Evolutionary conservation across 37 sponge, comb jelly and placozoan genomes (phyloP).

Genomic region (Halichondria panicea): DNA sequence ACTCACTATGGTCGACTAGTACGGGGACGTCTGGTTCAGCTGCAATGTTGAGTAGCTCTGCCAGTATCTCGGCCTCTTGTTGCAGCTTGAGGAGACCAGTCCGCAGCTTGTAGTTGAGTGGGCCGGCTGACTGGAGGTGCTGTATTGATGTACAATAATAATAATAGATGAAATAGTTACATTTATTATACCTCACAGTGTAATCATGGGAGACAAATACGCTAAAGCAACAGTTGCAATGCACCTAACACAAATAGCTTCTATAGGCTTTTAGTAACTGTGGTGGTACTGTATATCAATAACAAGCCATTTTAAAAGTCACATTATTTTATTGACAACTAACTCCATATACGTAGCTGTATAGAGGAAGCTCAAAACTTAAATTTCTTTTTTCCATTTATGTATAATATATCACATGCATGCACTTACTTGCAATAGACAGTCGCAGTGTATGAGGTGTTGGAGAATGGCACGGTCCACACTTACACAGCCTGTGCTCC

Average conservation of each 20-base stretch:
- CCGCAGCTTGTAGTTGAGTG: conserved; percentile 45
- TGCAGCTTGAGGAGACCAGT: conserved; percentile 30
- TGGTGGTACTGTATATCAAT: too few species aligned
- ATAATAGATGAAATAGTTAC: too few species aligned
- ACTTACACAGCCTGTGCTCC: conserved; percentile 1
- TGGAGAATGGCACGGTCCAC: conserved; percentile 43
- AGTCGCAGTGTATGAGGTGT: conserved; percentile 61
- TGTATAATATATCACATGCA: not conserved
- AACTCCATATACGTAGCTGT: not conserved
- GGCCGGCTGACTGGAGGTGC: conserved; percentile 51
- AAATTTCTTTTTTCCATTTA: not conserved
- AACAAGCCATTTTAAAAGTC: too few species aligned
- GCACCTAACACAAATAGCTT: not conserved
- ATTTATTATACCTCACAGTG: too few species aligned
- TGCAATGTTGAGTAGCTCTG: conserved; percentile 63
- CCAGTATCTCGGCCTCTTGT: conserved; percentile 56
- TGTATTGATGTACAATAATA: too few species aligned
- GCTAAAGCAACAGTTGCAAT: too few species aligned
- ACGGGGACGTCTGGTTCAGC: conserved; percentile 25
- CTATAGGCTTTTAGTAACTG: too few species aligned
- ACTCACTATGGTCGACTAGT: conserved; percentile 49
- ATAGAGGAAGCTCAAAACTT: not conserved
- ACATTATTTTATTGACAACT: not conserved
- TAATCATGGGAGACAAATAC: too few species aligned
- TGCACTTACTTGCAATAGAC: conserved; percentile 37